A percentile compares a stretch with the other conserved stretches of the same genome.
phyloP scores from a whole-genome alignment of 2,113 vertebrate species.

The Xenopus laevis region DNA sequence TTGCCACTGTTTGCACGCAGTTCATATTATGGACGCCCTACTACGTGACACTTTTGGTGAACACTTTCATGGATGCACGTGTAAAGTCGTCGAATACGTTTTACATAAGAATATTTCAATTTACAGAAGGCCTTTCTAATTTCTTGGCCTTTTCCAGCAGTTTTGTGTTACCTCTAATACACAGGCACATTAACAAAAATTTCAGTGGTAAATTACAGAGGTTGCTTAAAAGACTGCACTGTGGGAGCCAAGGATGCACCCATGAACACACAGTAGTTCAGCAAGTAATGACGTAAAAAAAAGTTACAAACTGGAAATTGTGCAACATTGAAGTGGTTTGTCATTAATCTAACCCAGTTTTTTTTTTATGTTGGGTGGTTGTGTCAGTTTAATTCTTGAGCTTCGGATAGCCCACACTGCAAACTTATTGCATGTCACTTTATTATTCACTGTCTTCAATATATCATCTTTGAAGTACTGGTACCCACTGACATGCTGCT shows the following conservation, averaged over 20 bases:
- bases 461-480: background rate
- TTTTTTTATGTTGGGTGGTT: background rate
- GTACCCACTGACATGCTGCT: background rate
- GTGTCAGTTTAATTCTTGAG: constrained; percentile 7
- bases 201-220: constrained; percentile 79
- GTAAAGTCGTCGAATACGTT: constrained; percentile 57
- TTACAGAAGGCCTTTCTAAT: constrained; percentile 74
- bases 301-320: background rate
- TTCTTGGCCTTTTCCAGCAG: constrained; percentile 90
- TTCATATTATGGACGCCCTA: constrained; percentile 92
- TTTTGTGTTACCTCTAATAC: constrained; percentile 85
- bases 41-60: constrained; percentile 82
- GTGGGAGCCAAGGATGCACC: constrained; percentile 70
- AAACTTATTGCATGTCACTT: constrained; percentile 9
- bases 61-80: constrained; percentile 65
- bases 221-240: constrained; percentile 79
- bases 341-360: background rate
- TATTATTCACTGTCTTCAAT: background rate
- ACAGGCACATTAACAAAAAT: constrained; percentile 85
- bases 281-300: constrained; percentile 74
- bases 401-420: background rate
- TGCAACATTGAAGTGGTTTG: background rate
- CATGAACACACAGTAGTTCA: constrained; percentile 75
- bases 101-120: constrained; percentile 65
- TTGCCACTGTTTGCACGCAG: constrained; percentile 86